Conservation (phyloP, 2,888 invertebrate genomes). For the Conus canariensis region DNA sequence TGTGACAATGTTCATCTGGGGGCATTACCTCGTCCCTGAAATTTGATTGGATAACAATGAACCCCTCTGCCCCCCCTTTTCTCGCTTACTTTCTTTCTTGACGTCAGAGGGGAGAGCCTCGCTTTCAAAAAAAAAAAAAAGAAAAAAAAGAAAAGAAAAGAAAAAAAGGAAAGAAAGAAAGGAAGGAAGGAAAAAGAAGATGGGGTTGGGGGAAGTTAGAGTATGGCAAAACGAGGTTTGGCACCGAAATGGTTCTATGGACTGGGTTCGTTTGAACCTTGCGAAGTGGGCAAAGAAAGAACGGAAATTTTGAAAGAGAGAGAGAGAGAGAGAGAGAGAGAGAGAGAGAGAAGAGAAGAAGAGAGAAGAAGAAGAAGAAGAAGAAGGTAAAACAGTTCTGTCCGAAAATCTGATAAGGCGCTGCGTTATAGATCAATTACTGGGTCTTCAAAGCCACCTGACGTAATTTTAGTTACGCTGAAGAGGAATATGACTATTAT, state of each 20-base stretch:
- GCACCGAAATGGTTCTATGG: background rate
- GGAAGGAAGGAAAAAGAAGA: background rate
- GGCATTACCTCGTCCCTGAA: constrained; percentile 32
- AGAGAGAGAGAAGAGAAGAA: too few species aligned
- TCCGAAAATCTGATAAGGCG: background rate
- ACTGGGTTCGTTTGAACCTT: constrained; percentile 15
- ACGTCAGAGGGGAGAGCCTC: background rate
- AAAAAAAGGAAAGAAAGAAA: too few species aligned
- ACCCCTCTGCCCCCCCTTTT: background rate
- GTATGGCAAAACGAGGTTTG: constrained; percentile 23
- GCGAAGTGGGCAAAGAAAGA: background rate
- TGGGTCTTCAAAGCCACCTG: constrained; percentile 25
- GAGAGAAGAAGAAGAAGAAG: background rate
- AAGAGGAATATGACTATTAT: background rate
- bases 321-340: background rate
- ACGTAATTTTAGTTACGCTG: background rate
- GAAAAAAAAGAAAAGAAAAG: background rate
- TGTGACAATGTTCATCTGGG: constrained; percentile 27
- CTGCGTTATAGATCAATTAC: constrained; percentile 18
- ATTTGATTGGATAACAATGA: constrained; percentile 44
- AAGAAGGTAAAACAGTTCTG: background rate
- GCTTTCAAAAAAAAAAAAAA: background rate
- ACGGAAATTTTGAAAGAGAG: background rate
- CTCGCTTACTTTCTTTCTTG: background rate
- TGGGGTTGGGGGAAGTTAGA: background rate